Evolutionary conservation across 2,113 vertebrate species (phyloP).

Genomic region (Zosterops pallidus): DNA sequence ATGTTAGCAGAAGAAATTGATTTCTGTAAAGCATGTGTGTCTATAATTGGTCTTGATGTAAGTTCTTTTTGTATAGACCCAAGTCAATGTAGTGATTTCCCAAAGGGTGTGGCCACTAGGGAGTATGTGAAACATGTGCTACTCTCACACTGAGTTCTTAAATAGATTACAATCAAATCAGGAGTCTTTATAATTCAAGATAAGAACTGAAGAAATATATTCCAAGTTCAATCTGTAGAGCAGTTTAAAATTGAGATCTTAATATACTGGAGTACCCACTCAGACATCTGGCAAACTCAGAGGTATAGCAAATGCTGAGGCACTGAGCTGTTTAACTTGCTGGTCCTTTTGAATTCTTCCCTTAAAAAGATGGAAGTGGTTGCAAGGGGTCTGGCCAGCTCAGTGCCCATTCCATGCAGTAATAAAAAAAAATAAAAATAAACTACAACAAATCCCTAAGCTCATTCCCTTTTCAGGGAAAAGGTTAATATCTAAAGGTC

Average conservation of each 20-base stretch:
- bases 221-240: background rate
- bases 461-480: background rate
- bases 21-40: background rate
- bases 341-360: background rate
- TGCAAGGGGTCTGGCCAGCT: background rate
- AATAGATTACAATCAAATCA: background rate
- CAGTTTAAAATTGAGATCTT: background rate
- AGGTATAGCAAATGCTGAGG: background rate
- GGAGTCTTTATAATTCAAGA: background rate
- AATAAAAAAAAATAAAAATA: background rate
- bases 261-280: background rate
- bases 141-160: background rate
- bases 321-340: background rate
- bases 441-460: background rate
- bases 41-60: background rate
- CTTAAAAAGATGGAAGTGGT: background rate
- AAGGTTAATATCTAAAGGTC: background rate
- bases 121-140: background rate
- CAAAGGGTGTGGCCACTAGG: background rate
- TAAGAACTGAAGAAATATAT: background rate
- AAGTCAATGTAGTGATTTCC: background rate
- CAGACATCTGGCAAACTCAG: background rate
- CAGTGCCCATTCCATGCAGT: background rate
- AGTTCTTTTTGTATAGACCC: background rate
- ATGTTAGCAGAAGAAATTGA: background rate